Conservation (phyloP, 2,888 invertebrate genomes). For the Harpagoxenus sublaevis region DNA sequence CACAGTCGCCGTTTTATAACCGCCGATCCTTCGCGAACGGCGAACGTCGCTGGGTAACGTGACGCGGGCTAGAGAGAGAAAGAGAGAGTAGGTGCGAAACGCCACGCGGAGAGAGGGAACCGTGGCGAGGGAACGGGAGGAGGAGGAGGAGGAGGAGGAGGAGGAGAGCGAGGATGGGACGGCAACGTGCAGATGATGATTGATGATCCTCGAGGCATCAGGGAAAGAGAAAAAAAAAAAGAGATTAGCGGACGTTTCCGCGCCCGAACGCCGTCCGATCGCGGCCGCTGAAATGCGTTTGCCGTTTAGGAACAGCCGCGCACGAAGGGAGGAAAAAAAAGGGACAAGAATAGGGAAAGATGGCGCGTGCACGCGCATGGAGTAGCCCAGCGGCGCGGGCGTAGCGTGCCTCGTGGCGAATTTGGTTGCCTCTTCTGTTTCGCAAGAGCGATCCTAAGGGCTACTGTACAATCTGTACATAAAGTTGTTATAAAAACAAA, state of each 20-base stretch:
- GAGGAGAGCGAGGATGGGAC: not conserved
- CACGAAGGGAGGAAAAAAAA: not conserved
- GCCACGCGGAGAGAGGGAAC: slow-evolving; percentile 44
- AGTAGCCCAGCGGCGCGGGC: not conserved
- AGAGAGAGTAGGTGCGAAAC: slow-evolving; percentile 17
- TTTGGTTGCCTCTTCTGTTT: not conserved
- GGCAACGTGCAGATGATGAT: not conserved
- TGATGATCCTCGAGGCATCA: not conserved
- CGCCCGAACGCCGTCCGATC: not conserved
- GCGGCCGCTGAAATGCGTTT: no score
- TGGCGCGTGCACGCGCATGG: slow-evolving; percentile 4
- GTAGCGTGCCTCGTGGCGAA: not conserved
- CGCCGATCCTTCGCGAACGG: slow-evolving; percentile 46
- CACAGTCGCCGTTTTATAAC: slow-evolving; percentile 71
- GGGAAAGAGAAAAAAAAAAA: not conserved
- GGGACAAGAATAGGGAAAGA: not conserved
- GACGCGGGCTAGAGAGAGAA: slow-evolving; percentile 33
- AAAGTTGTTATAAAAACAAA: not conserved
- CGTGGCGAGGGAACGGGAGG: slow-evolving; percentile 23
- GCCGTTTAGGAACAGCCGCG: no score
- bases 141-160: not conserved
- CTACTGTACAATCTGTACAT: not conserved
- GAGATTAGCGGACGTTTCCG: not conserved
- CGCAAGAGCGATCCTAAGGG: not conserved
- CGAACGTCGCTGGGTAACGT: slow-evolving; percentile 55